Conservation (phyloP, 2,888 invertebrate genomes). For the Drosophila koepferae region DNA sequence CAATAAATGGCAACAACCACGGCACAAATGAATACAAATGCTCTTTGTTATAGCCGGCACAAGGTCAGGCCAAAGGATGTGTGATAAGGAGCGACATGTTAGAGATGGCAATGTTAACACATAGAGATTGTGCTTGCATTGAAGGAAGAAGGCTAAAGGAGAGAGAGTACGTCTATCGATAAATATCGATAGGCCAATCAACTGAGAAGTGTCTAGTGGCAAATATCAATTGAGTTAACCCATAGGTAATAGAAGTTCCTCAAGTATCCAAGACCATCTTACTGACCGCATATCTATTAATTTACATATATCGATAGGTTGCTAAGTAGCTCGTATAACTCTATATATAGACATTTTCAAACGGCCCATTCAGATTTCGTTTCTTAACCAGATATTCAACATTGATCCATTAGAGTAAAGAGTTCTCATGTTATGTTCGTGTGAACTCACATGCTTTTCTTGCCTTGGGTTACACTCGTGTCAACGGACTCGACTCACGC, state of each 20-base stretch:
- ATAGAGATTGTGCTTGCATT: background rate
- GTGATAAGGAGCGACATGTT: constrained; percentile 17
- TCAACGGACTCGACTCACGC: background rate
- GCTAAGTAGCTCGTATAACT: background rate
- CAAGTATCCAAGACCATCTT: background rate
- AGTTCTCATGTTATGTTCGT: no score
- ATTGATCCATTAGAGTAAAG: no score
- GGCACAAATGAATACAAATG: constrained; percentile 71
- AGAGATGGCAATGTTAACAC: constrained; percentile 8
- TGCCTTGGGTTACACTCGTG: no score
- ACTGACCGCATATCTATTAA: no score
- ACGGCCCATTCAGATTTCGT: no score
- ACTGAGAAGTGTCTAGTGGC: background rate
- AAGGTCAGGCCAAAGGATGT: constrained; percentile 16
- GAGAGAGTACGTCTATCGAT: background rate
- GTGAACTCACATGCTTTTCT: no score
- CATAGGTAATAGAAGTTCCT: background rate
- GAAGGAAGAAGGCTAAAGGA: background rate
- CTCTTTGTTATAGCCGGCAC: background rate
- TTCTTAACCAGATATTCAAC: no score
- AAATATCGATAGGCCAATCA: background rate
- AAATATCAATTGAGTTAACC: background rate
- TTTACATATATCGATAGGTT: background rate
- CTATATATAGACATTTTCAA: no score
- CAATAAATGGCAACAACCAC: constrained; percentile 53